Evolutionary conservation across 2,113 vertebrate genomes (phyloP).

Genomic region (Pseudopodoces humilis): DNA sequence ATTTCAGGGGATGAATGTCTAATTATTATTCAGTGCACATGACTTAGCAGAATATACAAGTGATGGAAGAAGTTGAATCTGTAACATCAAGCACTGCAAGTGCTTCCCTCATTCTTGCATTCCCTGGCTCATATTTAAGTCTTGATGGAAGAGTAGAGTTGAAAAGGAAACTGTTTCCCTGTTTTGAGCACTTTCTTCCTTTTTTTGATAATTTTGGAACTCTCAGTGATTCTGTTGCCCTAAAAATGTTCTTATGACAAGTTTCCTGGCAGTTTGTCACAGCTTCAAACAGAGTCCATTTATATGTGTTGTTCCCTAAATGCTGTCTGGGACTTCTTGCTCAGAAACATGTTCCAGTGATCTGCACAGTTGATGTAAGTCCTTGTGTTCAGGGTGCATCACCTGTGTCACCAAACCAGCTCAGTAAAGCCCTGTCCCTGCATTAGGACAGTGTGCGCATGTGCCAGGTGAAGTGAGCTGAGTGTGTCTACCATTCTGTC

Average conservation of each 20-base stretch:
- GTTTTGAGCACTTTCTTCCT: not conserved
- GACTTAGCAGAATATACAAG: conserved; percentile 56
- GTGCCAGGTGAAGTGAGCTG: not conserved
- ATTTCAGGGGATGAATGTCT: conserved; percentile 67
- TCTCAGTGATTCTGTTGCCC: not conserved
- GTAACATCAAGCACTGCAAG: conserved; percentile 26
- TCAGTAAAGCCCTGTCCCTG: not conserved
- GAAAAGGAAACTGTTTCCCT: not conserved
- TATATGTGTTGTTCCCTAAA: not conserved
- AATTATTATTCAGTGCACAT: conserved; percentile 69
- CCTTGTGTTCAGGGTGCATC: not conserved
- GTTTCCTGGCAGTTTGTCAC: not conserved
- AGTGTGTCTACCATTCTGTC: not conserved
- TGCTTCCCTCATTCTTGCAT: conserved; percentile 31
- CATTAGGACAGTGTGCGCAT: not conserved
- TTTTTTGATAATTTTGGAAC: not conserved
- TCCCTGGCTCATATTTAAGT: conserved; percentile 9
- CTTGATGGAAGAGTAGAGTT: not conserved
- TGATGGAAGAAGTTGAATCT: conserved; percentile 59
- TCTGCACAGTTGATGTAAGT: accelerated
- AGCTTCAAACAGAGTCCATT: not conserved
- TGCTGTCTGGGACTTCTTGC: not conserved
- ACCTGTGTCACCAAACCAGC: not conserved
- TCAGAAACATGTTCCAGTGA: not conserved
- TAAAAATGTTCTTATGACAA: not conserved